Conservation (phyloP, 2,113 vertebrate genomes). For the Myiozetetes cayanensis region DNA sequence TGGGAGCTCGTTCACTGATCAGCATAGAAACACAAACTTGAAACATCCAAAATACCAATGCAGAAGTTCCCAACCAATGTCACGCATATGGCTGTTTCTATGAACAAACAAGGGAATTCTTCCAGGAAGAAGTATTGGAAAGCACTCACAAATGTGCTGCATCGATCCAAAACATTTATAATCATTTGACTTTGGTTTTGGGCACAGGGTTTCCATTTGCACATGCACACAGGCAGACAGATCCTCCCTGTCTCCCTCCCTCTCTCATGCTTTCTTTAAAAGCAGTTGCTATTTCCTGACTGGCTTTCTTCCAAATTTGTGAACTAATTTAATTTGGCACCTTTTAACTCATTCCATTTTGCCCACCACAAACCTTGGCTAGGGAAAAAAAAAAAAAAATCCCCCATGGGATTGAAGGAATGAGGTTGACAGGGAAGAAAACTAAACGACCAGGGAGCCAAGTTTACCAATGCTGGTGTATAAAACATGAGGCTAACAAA, state of each 20-base stretch:
- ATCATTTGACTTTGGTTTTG: background rate
- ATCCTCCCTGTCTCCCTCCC: background rate
- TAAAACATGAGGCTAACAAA: background rate
- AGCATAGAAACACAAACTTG: background rate
- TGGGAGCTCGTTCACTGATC: background rate
- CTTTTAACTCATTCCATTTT: slow-evolving; percentile 8
- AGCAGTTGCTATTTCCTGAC: slow-evolving; percentile 14
- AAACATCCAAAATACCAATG: background rate
- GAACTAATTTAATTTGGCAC: slow-evolving; percentile 42
- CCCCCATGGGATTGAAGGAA: background rate
- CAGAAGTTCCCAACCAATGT: background rate
- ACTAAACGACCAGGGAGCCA: background rate
- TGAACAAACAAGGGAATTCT: background rate
- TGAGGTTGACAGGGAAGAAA: background rate
- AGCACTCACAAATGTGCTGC: background rate
- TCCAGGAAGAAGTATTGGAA: background rate
- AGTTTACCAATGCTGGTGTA: accelerated
- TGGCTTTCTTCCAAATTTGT: slow-evolving; percentile 15
- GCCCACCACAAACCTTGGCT: background rate
- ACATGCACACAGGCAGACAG: background rate
- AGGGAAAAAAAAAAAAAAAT: background rate
- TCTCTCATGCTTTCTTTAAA: background rate
- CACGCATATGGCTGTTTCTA: background rate
- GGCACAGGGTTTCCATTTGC: background rate
- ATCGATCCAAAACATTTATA: background rate